These are phyloP conservation scores for Colinus virginianus DNA, from an alignment of 2,113 vertebrate species.

Conservation along the genomic window DNA sequence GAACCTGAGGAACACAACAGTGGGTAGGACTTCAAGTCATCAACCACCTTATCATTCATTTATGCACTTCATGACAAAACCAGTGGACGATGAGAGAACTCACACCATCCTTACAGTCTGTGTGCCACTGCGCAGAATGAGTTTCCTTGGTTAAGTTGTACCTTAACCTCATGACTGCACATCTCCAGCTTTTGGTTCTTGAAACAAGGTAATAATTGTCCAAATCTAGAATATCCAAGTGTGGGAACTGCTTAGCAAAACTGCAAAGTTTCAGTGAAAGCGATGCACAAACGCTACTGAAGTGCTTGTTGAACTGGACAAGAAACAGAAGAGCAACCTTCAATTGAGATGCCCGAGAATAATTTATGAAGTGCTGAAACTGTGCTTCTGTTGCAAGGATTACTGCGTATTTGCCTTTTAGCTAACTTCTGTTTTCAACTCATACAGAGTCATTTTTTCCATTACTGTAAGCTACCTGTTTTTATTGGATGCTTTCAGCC, in stretches of 20 bases:
- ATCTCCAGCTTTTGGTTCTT: neutral
- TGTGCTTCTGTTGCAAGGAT: constrained; percentile 40
- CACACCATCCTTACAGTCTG: neutral
- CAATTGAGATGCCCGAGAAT: neutral
- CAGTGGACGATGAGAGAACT: neutral
- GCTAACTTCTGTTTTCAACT: constrained; percentile 46
- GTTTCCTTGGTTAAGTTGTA: neutral
- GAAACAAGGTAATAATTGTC: neutral
- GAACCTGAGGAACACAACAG: neutral
- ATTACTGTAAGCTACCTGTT: constrained; percentile 55
- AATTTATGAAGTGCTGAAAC: constrained; percentile 1
- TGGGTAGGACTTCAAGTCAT: fast-evolving
- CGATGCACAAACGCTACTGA: neutral
- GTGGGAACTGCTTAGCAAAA: neutral
- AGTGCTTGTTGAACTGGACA: neutral
- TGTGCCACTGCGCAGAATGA: fast-evolving
- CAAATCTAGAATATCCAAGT: neutral
- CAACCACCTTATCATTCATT: neutral
- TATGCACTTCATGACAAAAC: neutral
- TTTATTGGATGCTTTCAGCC: constrained; percentile 50
- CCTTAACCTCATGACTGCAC: neutral
- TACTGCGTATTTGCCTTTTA: constrained; percentile 39
- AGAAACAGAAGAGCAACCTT: neutral
- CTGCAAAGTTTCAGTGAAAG: neutral
- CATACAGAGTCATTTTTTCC: constrained; percentile 61